phyloP scores from a whole-genome alignment of 92 coral and sea anemone genomes.

The Scolanthus callimorphus region DNA sequence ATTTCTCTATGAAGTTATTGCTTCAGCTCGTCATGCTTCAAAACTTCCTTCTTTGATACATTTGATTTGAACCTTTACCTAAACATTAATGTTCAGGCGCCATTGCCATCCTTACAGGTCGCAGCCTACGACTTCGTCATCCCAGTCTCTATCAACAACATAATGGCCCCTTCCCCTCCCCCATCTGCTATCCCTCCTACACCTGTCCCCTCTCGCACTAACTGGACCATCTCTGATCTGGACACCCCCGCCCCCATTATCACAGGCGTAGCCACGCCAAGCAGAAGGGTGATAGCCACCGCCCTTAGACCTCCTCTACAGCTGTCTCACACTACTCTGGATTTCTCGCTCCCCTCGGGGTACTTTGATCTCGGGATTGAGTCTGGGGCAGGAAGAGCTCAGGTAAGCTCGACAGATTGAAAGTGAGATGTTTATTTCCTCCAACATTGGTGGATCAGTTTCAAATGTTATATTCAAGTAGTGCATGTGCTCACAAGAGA shows the following conservation, averaged over 20 bases:
- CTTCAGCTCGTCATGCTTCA: too few species aligned
- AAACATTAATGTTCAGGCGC: too few species aligned
- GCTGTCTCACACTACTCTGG: slow-evolving; percentile 74
- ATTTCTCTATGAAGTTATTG: too few species aligned
- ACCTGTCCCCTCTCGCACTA: slow-evolving; percentile 92
- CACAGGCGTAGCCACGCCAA: slow-evolving; percentile 77
- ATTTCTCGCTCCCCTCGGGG: slow-evolving; percentile 90
- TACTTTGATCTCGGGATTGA: slow-evolving; percentile 92
- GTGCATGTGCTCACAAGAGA: too few species aligned
- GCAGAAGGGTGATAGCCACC: slow-evolving; percentile 92
- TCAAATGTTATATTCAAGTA: too few species aligned
- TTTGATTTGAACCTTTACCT: too few species aligned
- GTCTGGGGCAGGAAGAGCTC: slow-evolving; percentile 97
- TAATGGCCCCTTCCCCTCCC: slow-evolving; percentile 88
- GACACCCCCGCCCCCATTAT: slow-evolving; percentile 85
- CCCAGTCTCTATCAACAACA: slow-evolving; percentile 98
- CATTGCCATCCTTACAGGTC: too few species aligned
- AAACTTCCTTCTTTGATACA: too few species aligned
- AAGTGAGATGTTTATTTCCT: too few species aligned
- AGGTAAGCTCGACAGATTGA: slow-evolving; percentile 53
- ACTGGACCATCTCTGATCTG: slow-evolving; percentile 99
- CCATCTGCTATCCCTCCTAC: slow-evolving; percentile 92
- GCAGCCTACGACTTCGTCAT: slow-evolving; percentile 93
- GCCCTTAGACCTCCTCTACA: slow-evolving; percentile 94
- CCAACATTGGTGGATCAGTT: too few species aligned